phyloP scores from a whole-genome alignment of 2,113 vertebrate species.

The Porphyrio hochstetteri region DNA sequence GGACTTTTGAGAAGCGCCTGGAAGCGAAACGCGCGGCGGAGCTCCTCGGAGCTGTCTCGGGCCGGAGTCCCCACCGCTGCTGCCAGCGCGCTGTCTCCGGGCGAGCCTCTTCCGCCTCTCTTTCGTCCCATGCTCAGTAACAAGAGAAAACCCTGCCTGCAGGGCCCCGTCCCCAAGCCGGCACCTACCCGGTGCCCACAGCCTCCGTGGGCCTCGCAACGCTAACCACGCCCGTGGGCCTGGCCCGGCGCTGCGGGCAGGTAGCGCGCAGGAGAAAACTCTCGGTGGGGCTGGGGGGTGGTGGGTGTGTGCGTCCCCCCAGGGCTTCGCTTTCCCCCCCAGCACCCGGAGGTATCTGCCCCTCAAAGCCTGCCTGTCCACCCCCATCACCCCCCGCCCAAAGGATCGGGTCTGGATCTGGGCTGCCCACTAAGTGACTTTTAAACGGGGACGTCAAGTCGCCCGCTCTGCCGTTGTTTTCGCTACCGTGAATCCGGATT shows the following conservation, averaged over 20 bases:
- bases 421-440: neutral
- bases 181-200: too few species aligned
- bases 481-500: neutral
- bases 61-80: neutral
- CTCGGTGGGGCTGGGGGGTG: too few species aligned
- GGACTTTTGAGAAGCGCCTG: neutral
- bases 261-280: neutral
- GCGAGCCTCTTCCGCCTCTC: neutral
- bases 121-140: neutral
- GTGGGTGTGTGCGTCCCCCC: too few species aligned
- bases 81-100: neutral
- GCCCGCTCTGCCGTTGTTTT: neutral
- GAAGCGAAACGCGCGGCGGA: neutral
- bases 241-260: neutral
- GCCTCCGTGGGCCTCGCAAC: neutral
- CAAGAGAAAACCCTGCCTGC: neutral
- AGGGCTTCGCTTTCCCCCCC: too few species aligned
- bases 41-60: neutral
- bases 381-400: too few species aligned
- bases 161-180: too few species aligned
- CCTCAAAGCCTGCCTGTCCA: neutral
- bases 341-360: neutral
- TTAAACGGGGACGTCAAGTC: neutral
- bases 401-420: neutral
- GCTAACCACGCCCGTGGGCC: neutral